Base-by-base conservation (phyloP, 1,140 invertebrate genomes). In the Thaumetopoea pityocampa region DNA sequence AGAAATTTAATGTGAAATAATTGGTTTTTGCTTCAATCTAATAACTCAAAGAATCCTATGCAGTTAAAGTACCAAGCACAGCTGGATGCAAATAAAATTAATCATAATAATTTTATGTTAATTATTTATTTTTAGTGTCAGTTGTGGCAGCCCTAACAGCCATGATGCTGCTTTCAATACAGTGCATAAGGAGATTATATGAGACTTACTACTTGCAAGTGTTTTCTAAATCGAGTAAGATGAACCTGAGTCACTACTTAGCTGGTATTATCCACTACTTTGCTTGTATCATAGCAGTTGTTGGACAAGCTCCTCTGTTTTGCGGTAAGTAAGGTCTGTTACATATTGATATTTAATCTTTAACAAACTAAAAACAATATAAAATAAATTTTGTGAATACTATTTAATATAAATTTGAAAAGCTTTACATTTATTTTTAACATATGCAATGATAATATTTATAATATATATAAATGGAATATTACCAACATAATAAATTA, bases 161-260 rank as follows among this genome's bases (percentile, higher is more conserved):
- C 3, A 55, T 90, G 1, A 19, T 81, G 2, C 65, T 96, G 19
- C 60, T 94, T 0, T 87, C 87, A 0, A 40, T 93, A 8, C 94
- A 96, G 63, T 89, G 89, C 27, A 87, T 77, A 23, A 88, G 93
- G 56, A 86, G 95, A 58, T 89, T 92, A 20, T 95, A 94, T 66
- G 95, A 97, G 73, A 91, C 91, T 9, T 87, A 88, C 50, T 92
- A 77, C 60, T 70, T 96, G 4, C 93, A 89, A 70, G 88, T 97
- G 5, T 97, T 93, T 76, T 93, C 94, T 5, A 87, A 85, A 30
- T 85, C 91, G 42, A 88, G 88, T 20, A 92, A 90, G 73, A 96
- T 97, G 48, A 94, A 95, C 67, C 48, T 96, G 0, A 67, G 74
- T 0, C 92, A 95, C 76, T 97, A 96, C 62, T 33, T 91, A 0